A percentile compares a stretch with the other conserved stretches of the same genome.
phyloP scores from a whole-genome alignment of 2,797 vertebrate genomes.

The Euthynnus affinis region DNA sequence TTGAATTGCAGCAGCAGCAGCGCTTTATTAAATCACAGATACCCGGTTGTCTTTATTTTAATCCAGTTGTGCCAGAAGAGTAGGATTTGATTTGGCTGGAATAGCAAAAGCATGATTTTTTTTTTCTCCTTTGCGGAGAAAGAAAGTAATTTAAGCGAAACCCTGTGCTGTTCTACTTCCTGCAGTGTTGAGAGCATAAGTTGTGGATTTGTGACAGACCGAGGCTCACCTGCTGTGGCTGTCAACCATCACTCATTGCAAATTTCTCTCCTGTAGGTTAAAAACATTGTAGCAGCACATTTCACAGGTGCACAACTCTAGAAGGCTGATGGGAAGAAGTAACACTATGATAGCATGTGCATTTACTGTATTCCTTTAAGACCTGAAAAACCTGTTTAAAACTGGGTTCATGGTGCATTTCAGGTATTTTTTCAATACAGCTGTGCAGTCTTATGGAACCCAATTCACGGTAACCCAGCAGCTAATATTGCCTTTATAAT shows the following conservation, averaged over 20 bases:
- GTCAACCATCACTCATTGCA: slow-evolving; percentile 33
- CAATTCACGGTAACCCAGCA: not conserved
- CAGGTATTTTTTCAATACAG: not conserved
- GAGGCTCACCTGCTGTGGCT: slow-evolving; percentile 26
- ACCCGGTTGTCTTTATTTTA: slow-evolving; percentile 52
- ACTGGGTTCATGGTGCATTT: not conserved
- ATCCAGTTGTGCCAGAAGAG: slow-evolving; percentile 37
- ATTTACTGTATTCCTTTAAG: not conserved
- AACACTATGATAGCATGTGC: not conserved
- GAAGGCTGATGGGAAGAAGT: slow-evolving; percentile 16
- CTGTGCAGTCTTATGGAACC: not conserved
- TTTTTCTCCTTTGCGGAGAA: not conserved
- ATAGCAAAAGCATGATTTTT: slow-evolving; percentile 19
- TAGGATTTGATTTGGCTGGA: slow-evolving; percentile 47
- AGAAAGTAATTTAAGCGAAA: slow-evolving; percentile 44
- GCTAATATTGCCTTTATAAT: not conserved
- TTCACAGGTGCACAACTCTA: slow-evolving; percentile 13
- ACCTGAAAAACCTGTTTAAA: not conserved
- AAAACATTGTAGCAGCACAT: slow-evolving; percentile 39
- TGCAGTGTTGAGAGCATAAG: slow-evolving; percentile 22
- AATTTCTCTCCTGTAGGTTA: slow-evolving; percentile 15
- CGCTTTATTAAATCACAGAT: slow-evolving; percentile 69
- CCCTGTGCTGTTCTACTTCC: not conserved
- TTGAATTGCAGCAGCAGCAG: slow-evolving; percentile 31
- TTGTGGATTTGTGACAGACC: slow-evolving; percentile 34